Base-by-base conservation (phyloP, 1,140 invertebrate genomes). In the Bactericera cockerelli region DNA sequence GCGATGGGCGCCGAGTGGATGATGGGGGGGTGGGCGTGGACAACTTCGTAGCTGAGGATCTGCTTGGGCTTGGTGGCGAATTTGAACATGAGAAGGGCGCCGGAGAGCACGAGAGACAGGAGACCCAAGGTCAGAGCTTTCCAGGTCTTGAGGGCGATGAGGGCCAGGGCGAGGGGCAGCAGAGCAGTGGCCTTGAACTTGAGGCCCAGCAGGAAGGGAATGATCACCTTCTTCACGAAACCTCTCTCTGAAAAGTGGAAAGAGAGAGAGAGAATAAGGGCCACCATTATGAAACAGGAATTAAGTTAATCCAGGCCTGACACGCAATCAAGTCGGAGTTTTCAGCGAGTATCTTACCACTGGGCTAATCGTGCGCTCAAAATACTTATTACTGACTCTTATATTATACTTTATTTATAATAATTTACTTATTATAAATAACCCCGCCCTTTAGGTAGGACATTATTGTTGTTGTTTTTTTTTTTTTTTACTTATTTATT, bases 91-190 rank as follows among this genome's bases (percentile, higher is more conserved):
- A 89, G 74, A 77, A 89, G 78, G 28, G 86, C 86, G 58, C 83
- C 86, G 14, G 69, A 69, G 14, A 69, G 58, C 2, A 68, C 87
- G 61, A 90, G 70, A 1, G 86, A 89, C 14, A 90, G 77, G n/a
- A 90, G 78, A 65, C 85, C 86, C 62, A 90, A 74, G 13, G 86
- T 89, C 59, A 89, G 73, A 22, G 87, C 86, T 69, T 90, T 90
- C 87, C 87, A 89, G 22, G 87, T 89, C 69, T 89, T 89, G 19
- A 89, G 71, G 0, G 87, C 87, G 67, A 89, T 89, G 53, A 89
- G 72, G 55, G 84, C 83, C 21, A 89, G 73, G 4, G 84, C 85
- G 26, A 89, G 68, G 0, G 87, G 87, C 11, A 87, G 83, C 64
- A 89, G 69, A 14, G 87, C 83, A 1, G 85, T 85, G 28, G 86